Evolutionary conservation across 2,888 invertebrate species (phyloP).

Genomic region (Drosophila austrosaltans): DNA sequence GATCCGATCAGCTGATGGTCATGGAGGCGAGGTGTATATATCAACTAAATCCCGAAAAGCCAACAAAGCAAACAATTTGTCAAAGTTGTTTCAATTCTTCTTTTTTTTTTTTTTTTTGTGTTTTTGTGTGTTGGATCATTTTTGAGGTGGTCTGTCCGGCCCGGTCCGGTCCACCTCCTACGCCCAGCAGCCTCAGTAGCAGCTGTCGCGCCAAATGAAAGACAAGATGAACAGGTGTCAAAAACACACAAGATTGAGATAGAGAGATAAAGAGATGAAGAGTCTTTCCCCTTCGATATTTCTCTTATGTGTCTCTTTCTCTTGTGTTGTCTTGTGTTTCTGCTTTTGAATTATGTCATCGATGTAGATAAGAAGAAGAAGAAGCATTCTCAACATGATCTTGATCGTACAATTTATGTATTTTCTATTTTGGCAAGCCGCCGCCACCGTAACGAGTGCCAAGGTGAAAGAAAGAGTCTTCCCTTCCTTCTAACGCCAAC

Average conservation of each 20-base stretch:
- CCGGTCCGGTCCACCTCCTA: conserved; percentile 18
- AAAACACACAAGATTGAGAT: conserved; percentile 20
- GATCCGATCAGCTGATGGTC: conserved; percentile 16
- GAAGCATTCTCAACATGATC: conserved; percentile 54
- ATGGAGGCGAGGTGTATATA: neutral
- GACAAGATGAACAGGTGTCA: conserved; percentile 67
- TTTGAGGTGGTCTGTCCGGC: neutral
- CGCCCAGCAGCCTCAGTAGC: conserved; percentile 19
- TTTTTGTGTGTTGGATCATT: neutral
- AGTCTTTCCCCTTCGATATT: neutral
- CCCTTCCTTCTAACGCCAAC: neutral
- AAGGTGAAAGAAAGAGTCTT: conserved; percentile 48
- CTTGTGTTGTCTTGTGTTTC: neutral
- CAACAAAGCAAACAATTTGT: conserved; percentile 35
- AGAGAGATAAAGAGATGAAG: conserved; percentile 6
- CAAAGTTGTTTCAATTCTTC: conserved; percentile 34
- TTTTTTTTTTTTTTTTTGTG: neutral
- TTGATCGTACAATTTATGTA: conserved; percentile 74
- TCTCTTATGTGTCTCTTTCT: neutral
- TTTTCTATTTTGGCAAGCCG: conserved; percentile 75
- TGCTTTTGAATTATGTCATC: conserved; percentile 55
- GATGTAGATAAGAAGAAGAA: conserved; percentile 22
- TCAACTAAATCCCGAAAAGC: neutral
- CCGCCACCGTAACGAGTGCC: conserved; percentile 51
- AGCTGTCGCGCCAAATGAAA: conserved; percentile 42